A percentile compares a stretch with the other conserved stretches of the same genome.
phyloP scores from a whole-genome alignment of 2,888 invertebrate genomes.

The Conistra vaccinii region DNA sequence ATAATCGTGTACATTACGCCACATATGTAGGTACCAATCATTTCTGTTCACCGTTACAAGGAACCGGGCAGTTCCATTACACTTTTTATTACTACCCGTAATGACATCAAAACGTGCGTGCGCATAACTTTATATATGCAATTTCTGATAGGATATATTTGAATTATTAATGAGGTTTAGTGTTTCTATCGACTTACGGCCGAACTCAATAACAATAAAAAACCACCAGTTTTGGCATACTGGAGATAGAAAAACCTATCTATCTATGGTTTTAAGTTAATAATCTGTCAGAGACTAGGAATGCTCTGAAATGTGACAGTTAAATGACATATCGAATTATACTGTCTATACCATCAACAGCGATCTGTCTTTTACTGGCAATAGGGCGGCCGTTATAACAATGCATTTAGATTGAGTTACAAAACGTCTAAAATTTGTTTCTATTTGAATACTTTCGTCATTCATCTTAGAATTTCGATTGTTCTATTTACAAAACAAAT shows the following conservation, averaged over 20 bases:
- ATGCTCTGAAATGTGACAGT: too few relatives aligned
- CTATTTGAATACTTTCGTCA: not conserved
- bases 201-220: too few relatives aligned
- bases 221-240: too few relatives aligned
- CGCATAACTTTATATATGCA: constrained; percentile 13
- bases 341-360: too few relatives aligned
- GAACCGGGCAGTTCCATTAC: constrained; percentile 45
- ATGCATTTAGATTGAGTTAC: constrained; percentile 2
- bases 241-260: too few relatives aligned
- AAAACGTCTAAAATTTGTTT: not conserved
- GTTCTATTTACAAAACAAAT: not conserved
- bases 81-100: constrained; percentile 50
- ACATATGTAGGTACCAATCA: constrained; percentile 51
- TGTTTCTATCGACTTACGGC: not conserved
- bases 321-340: too few relatives aligned
- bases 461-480: not conserved
- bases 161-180: constrained; percentile 11
- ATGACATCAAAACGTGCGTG: constrained; percentile 40
- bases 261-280: too few relatives aligned
- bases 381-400: too few relatives aligned
- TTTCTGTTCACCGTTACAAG: constrained; percentile 52
- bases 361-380: too few relatives aligned
- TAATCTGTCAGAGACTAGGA: too few relatives aligned
- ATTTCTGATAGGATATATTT: constrained; percentile 20
- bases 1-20: constrained; percentile 59